Evolutionary conservation across 2,113 vertebrate genomes (phyloP).

Genomic region (Hirundichthys speculiger): DNA sequence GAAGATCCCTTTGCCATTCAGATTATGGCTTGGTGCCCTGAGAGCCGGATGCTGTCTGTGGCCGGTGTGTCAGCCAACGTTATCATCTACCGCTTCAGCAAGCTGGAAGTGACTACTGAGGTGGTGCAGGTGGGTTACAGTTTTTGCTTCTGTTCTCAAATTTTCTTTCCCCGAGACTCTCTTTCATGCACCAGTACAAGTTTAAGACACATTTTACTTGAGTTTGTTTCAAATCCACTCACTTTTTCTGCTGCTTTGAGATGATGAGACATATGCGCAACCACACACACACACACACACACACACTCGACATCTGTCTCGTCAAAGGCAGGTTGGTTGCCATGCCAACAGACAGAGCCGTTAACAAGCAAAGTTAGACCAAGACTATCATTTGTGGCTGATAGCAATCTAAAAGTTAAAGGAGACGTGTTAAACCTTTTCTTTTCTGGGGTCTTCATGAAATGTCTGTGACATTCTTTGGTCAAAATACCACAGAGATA

Average conservation of each 20-base stretch:
- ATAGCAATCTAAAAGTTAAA: constrained; percentile 31
- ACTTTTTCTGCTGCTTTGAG: constrained; percentile 3
- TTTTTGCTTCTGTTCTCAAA: neutral
- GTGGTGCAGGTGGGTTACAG: constrained; percentile 87
- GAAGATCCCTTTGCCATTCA: constrained; percentile 99
- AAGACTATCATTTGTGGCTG: constrained; percentile 52
- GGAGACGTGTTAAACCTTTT: neutral
- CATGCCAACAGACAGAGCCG: constrained; percentile 72
- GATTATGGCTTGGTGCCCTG: constrained; percentile 97
- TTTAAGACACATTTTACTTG: neutral
- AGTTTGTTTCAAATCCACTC: constrained; percentile 2
- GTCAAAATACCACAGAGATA: no score
- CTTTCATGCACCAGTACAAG: neutral
- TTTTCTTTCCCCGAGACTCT: no score
- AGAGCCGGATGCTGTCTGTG: constrained; percentile 94
- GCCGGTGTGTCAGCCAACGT: constrained; percentile 96
- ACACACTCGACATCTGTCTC: constrained; percentile 43
- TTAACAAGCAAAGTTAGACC: constrained; percentile 55
- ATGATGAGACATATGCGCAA: constrained; percentile 15
- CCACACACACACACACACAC: constrained; percentile 16
- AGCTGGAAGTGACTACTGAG: constrained; percentile 93
- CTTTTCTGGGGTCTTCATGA: neutral
- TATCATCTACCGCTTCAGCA: constrained; percentile 97
- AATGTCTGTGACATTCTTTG: no score
- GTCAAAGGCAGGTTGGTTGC: constrained; percentile 67